Base-by-base conservation (phyloP, 2,888 invertebrate species). In the Erebia epiphron region DNA sequence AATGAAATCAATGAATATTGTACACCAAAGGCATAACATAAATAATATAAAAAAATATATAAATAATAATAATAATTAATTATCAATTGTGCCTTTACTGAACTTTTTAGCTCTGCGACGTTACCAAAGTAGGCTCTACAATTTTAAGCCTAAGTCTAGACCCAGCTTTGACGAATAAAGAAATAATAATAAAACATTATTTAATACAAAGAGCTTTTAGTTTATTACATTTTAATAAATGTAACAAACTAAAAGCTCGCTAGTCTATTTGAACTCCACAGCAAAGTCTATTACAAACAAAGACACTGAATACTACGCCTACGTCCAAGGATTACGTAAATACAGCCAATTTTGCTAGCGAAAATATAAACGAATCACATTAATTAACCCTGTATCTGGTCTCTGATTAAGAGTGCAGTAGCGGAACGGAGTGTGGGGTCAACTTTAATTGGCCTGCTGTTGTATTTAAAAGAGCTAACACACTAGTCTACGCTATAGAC, bases 321-420 rank as follows among this genome's bases (percentile, higher is more conserved):
- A 73, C 75, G 76, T 78, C 78, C 78, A 78, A 79, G 71, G 50
- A 56, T 71, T 71, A 71, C 79, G 79, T 81, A 79, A 80, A 84
- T 78, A 84, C 82, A 83, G 82, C 76, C 76, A 73, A 75, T 77
- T 75, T 74, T 81, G 82, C 80, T 79, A 80, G 79, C 79, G 81
- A 83, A 87, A 88, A 89, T 88, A 90, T 89, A 90, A 87, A 85
- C 81, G 85, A 86, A 88, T 87, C 86, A 87, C 89, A 90, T 89
- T 92, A 92, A 91, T 91, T 91, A 92, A 86, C 84, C 85, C 84
- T 90, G 87, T 91, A 91, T 91, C 92, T 88, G 82, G 77, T 82
- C 83, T 79, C 88, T 90, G 91, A 91, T 91, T 92, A 91, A 92
- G 89, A 91, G 91, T 90, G 87, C 90, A 90, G 85, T 85, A 86